Conservation (phyloP, 2,888 invertebrate genomes). For the Tipula unca region DNA sequence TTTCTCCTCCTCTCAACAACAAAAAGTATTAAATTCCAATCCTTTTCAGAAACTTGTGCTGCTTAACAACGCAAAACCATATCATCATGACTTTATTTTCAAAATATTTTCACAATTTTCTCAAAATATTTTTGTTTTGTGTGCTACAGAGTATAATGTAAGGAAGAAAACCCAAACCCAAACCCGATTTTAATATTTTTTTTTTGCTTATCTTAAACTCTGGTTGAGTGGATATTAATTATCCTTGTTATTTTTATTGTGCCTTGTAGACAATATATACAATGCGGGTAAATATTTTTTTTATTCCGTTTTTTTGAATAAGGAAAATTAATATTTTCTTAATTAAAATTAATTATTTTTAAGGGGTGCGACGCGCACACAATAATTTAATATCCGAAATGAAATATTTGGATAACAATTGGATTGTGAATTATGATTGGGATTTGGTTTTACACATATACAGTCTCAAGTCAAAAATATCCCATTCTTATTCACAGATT, state of each 20-base stretch:
- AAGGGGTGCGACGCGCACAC: neutral
- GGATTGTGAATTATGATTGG: neutral
- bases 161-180: neutral
- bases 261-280: neutral
- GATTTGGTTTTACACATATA: neutral
- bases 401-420: neutral
- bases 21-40: slow-evolving; percentile 1
- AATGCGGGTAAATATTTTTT: neutral
- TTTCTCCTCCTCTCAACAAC: neutral
- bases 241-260: neutral
- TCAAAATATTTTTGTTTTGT: neutral
- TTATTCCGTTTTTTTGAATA: neutral
- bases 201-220: neutral
- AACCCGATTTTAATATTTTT: neutral
- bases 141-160: neutral
- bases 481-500: too few relatives aligned
- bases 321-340: neutral
- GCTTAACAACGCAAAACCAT: neutral
- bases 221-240: neutral
- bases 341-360: neutral
- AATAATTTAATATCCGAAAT: neutral
- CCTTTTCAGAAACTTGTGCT: neutral
- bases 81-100: neutral
- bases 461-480: too few relatives aligned
- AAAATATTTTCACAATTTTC: neutral